phyloP scores from a whole-genome alignment of 37 sponge, comb jelly and placozoan species.

The Bolinopsis microptera region DNA sequence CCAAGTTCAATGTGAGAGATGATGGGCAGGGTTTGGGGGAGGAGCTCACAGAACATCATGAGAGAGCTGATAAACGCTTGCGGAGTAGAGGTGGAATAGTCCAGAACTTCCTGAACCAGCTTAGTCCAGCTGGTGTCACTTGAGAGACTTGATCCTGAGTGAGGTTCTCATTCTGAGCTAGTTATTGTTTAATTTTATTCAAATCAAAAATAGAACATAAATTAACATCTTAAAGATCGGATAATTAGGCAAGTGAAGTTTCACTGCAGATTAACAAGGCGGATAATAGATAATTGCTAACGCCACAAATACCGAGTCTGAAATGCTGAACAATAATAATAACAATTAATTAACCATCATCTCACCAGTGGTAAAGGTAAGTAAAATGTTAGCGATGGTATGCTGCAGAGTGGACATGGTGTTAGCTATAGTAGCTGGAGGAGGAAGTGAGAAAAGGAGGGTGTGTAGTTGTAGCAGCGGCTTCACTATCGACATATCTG shows the following conservation, averaged over 20 bases:
- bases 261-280: no score
- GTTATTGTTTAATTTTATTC: no score
- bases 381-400: conserved; percentile 51
- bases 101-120: conserved; percentile 12
- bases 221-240: no score
- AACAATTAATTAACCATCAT: no score
- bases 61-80: conserved; percentile 62
- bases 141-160: not conserved
- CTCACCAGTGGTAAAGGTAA: conserved; percentile 38
- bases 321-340: no score
- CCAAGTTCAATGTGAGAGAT: not conserved
- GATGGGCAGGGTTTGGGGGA: conserved; percentile 42
- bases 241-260: no score
- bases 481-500: conserved; percentile 58
- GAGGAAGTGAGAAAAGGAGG: conserved; percentile 59
- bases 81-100: conserved; percentile 29
- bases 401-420: conserved; percentile 48
- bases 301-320: no score
- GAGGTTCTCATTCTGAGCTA: no score
- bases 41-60: conserved; percentile 52
- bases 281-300: no score
- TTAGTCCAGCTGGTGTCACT: conserved; percentile 33
- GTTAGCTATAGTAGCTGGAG: conserved; percentile 29
- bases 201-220: no score
- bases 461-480: conserved; percentile 57